phyloP scores from a whole-genome alignment of 2,888 invertebrate species.

The Eutolmus rufibarbis region DNA sequence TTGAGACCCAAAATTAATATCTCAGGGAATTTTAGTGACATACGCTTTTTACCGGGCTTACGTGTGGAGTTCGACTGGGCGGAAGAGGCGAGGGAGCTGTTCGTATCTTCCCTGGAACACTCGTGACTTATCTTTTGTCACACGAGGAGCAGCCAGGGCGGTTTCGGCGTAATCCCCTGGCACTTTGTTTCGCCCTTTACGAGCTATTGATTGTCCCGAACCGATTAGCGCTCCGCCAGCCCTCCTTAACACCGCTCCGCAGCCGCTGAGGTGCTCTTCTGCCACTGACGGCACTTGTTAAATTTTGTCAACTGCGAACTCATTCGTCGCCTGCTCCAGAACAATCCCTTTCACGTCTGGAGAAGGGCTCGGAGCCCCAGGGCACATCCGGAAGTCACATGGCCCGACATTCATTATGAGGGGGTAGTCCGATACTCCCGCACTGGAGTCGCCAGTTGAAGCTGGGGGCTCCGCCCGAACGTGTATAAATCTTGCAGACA shows the following conservation, averaged over 20 bases:
- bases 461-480: neutral
- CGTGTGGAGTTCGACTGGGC: neutral
- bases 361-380: neutral
- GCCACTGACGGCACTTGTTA: neutral
- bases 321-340: neutral
- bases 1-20: neutral
- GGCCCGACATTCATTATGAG: neutral
- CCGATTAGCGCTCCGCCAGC: neutral
- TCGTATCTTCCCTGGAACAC: neutral
- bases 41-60: neutral
- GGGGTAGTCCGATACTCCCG: neutral
- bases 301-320: neutral
- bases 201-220: neutral
- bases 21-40: neutral
- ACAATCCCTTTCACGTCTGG: neutral
- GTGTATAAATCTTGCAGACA: neutral
- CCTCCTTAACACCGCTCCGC: neutral
- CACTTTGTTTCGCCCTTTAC: neutral
- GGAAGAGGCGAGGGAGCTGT: neutral
- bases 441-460: neutral
- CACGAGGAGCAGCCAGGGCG: neutral
- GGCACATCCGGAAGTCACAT: neutral
- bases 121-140: neutral
- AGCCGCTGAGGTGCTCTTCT: neutral
- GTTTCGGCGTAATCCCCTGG: neutral